Percentiles rank a stretch among this genome's conserved stretches.
phyloP scores from a whole-genome alignment of 2,888 invertebrate genomes.

The Ophion slaviceki region DNA sequence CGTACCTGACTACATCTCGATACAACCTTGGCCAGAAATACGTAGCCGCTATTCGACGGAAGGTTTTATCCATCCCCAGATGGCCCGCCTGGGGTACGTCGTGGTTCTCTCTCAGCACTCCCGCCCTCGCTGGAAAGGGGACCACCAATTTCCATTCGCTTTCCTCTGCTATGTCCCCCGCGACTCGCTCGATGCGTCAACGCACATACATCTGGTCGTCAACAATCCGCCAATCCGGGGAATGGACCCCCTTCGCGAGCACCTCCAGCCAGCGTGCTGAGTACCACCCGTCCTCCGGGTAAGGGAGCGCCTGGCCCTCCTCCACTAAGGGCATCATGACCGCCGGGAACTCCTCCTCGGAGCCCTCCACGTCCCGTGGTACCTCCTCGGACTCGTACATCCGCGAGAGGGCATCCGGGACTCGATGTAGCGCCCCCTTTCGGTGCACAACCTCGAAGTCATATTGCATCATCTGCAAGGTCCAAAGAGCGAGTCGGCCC shows the following conservation, averaged over 20 bases:
- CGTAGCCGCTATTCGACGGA: neutral
- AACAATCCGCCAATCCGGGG: slow-evolving; percentile 18
- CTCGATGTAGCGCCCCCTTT: slow-evolving; percentile 33
- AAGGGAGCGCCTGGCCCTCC: neutral
- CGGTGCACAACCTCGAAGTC: slow-evolving; percentile 34
- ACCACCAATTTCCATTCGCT: slow-evolving; percentile 48
- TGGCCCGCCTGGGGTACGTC: slow-evolving; percentile 16
- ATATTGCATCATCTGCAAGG: slow-evolving; percentile 58
- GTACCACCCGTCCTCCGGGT: slow-evolving; percentile 12
- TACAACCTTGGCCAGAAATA: slow-evolving; percentile 71
- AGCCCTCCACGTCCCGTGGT: too few relatives aligned
- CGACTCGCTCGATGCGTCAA: neutral
- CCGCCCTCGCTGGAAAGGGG: neutral
- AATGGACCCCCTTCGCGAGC: neutral
- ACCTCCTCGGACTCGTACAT: slow-evolving; percentile 26
- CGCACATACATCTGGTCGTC: slow-evolving; percentile 5
- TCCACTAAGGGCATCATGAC: neutral
- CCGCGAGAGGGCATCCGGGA: slow-evolving; percentile 55
- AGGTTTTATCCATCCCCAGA: slow-evolving; percentile 44
- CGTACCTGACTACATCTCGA: slow-evolving; percentile 61
- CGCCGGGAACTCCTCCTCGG: neutral
- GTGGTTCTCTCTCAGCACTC: neutral
- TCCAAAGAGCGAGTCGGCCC: slow-evolving; percentile 66
- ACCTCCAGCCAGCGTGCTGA: neutral
- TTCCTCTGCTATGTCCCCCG: too few relatives aligned